Conservation (phyloP, 2,797 vertebrate genomes). For the Leptodactylus fallax region DNA sequence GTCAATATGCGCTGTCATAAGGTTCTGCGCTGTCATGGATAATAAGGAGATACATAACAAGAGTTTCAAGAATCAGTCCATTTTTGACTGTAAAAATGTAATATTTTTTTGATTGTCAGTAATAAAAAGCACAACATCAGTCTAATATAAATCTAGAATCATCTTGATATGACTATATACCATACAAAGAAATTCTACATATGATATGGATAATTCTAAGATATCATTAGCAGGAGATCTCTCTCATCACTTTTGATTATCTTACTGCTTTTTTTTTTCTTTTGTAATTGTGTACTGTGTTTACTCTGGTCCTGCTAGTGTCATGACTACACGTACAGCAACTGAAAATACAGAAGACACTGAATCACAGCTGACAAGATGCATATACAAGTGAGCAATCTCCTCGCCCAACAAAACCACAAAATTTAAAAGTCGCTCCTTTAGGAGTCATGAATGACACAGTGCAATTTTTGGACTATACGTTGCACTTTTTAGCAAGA, state of each 20-base stretch:
- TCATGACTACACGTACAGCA: not conserved
- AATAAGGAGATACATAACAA: constrained; percentile 15
- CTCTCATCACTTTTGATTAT: not conserved
- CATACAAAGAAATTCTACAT: too few relatives aligned
- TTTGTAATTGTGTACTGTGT: not conserved
- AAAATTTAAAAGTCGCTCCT: not conserved
- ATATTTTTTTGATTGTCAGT: not conserved
- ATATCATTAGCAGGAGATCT: constrained; percentile 8
- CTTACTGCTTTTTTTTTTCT: not conserved
- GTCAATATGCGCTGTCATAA: not conserved
- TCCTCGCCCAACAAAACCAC: not conserved
- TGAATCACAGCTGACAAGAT: not conserved
- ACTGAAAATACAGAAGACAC: not conserved
- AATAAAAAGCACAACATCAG: not conserved
- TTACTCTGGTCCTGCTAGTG: not conserved
- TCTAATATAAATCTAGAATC: not conserved
- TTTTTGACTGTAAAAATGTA: not conserved
- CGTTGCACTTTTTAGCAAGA: too few relatives aligned
- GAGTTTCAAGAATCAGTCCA: not conserved
- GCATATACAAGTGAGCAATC: not conserved
- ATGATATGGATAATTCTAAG: not conserved
- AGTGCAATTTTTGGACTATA: too few relatives aligned
- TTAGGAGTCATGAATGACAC: too few relatives aligned
- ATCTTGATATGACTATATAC: not conserved
- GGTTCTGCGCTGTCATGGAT: not conserved